phyloP scores from a whole-genome alignment of 2,797 vertebrate species.

The Falco concolor region DNA sequence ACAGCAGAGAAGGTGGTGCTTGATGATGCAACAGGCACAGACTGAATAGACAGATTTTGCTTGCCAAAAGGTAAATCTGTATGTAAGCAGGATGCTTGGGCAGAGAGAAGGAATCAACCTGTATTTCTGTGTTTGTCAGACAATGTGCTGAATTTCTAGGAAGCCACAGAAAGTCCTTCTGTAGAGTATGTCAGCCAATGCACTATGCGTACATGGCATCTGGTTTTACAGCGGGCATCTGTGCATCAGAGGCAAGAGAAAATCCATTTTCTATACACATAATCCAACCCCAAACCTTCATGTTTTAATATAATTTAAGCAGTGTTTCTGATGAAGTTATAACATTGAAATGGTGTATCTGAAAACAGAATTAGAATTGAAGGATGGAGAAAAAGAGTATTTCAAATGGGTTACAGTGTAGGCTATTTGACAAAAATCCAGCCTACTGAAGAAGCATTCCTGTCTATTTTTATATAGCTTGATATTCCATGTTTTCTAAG shows the following conservation, averaged over 20 bases:
- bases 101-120: background rate
- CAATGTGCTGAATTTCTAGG: background rate
- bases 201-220: background rate
- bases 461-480: background rate
- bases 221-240: background rate
- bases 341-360: background rate
- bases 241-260: background rate
- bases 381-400: background rate
- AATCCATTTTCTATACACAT: background rate
- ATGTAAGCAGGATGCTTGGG: background rate
- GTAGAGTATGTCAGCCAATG: background rate
- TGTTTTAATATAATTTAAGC: background rate
- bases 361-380: background rate
- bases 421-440: background rate
- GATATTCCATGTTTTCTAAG: background rate
- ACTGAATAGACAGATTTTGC: background rate
- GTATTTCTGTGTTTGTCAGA: background rate
- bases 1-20: slow-evolving; percentile 23
- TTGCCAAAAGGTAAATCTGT: background rate
- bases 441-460: background rate
- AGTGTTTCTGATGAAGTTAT: background rate
- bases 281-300: background rate
- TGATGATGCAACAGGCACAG: slow-evolving; percentile 48
- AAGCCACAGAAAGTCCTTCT: background rate
- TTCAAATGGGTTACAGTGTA: background rate